Percentiles rank a stretch among this genome's conserved stretches.
These are phyloP conservation scores for Drosophila orena DNA, from an alignment of 1,140 invertebrate genomes.

Conservation along the genomic window DNA sequence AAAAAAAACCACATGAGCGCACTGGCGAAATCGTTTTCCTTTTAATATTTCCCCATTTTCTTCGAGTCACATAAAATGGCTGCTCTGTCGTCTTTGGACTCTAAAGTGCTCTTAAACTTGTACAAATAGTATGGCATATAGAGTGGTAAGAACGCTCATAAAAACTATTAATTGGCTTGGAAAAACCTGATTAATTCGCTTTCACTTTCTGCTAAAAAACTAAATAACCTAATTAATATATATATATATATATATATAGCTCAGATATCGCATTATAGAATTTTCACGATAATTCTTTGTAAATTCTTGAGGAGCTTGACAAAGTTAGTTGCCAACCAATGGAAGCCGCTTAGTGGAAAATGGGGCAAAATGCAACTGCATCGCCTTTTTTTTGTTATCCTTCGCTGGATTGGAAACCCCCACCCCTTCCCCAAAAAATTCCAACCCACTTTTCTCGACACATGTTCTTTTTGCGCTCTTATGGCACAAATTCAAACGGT, in stretches of 20 bases:
- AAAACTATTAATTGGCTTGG: not conserved
- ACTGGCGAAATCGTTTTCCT: constrained; percentile 10
- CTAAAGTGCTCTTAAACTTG: not conserved
- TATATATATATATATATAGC: no score
- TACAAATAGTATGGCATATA: no score
- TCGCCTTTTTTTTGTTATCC: not conserved
- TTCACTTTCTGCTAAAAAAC: not conserved
- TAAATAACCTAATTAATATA: no score
- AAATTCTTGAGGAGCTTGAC: not conserved
- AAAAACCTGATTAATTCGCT: no score
- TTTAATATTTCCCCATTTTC: constrained; percentile 11
- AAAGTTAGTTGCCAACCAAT: not conserved
- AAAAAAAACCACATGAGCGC: constrained; percentile 7
- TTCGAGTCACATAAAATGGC: not conserved
- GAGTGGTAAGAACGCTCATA: not conserved
- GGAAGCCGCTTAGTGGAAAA: not conserved
- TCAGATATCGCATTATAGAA: not conserved
- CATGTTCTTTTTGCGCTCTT: constrained; percentile 46
- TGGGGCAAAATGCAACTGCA: constrained; percentile 13
- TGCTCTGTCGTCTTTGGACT: not conserved
- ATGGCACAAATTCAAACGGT: constrained; percentile 63
- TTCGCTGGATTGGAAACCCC: no score
- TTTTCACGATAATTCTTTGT: not conserved
- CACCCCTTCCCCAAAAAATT: no score
- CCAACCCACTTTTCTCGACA: constrained; percentile 6